Evolutionary conservation across 2,113 vertebrate species (phyloP), one percentile per base, ranked within the genome.

Genomic region (Ceyx cyanopectus): DNA sequence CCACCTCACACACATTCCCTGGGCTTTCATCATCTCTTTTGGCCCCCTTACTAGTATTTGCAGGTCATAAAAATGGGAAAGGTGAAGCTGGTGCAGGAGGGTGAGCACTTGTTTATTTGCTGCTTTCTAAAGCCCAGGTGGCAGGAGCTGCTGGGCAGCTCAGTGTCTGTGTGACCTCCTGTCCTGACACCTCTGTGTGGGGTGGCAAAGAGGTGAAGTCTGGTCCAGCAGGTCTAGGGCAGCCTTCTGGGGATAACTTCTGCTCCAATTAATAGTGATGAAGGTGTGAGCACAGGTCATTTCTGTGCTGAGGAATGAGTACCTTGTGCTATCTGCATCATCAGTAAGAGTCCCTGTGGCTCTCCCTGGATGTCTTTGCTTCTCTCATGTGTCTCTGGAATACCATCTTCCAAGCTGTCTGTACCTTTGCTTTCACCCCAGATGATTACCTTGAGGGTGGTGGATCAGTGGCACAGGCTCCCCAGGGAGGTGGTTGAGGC

Each of bases 301-400:
- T 27, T n/a, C 45, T 48, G 34, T 45, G 13, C 72, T 1, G 6
- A 46, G 21, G 24, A 54, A 29, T 4, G 37, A 57, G 27, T 43
- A 60, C 43, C 43, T 58, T 37, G 2, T 14, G 0, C 40, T 37
- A 8, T 4, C 6, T 43, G 34, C 37, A 18, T 16, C 2, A 1
- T 65, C 62, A 9, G 4, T 11, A 16, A 13, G 37, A 68, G 37
- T 40, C 43, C 56, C 24, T 20, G 27, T 29, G 73, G 22, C 17
- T 70, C 45, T 12, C 46, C 1, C 0, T 23, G 16, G 10, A 0
- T 5, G 10, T 51, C 1, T 32, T 50, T 72, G 17, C 22, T 89
- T 70, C 30, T 85, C 41, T 11, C 53, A 7, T 34, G 43, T 4
- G 3, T 8, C 4, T 45, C n/a, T 45, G 53, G 65, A 67, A 48